These are phyloP conservation scores for Diachasma alloeum DNA, from an alignment of 1,140 invertebrate species.

Conservation along the genomic window DNA sequence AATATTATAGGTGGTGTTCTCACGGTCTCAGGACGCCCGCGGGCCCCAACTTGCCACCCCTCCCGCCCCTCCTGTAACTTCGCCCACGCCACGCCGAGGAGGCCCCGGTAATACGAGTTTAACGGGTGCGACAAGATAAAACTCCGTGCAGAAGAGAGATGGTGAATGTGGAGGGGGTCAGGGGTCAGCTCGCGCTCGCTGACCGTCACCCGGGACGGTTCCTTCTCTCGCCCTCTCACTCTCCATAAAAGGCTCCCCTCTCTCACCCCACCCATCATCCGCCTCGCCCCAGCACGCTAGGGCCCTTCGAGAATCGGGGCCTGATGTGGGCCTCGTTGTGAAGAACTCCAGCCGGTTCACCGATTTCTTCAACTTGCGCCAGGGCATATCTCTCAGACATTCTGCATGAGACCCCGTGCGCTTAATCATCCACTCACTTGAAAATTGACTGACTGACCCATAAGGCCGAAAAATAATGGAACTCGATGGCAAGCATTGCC, in stretches of 20 bases:
- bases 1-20: constrained; percentile 67
- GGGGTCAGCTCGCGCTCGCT: constrained; percentile 63
- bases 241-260: constrained; percentile 12
- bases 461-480: constrained; percentile 17
- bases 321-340: constrained; percentile 26
- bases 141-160: constrained; percentile 24
- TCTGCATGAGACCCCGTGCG: constrained; percentile 37
- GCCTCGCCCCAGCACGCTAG: no score
- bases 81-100: constrained; percentile 34
- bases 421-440: constrained; percentile 55
- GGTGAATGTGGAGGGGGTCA: constrained; percentile 51
- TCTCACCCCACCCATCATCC: background rate
- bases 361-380: background rate
- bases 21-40: constrained; percentile 65
- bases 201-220: constrained; percentile 63
- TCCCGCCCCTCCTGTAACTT: constrained; percentile 28
- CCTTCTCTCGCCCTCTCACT: constrained; percentile 45
- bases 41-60: constrained; percentile 56
- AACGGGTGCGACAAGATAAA: constrained; percentile 42
- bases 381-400: constrained; percentile 2
- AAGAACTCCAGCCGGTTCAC: background rate
- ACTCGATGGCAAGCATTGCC: background rate
- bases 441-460: constrained; percentile 48
- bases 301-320: background rate
- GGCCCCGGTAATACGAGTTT: constrained; percentile 33